phyloP scores from a whole-genome alignment of 2,888 invertebrate genomes.

The Acanthoscelides obtectus region DNA sequence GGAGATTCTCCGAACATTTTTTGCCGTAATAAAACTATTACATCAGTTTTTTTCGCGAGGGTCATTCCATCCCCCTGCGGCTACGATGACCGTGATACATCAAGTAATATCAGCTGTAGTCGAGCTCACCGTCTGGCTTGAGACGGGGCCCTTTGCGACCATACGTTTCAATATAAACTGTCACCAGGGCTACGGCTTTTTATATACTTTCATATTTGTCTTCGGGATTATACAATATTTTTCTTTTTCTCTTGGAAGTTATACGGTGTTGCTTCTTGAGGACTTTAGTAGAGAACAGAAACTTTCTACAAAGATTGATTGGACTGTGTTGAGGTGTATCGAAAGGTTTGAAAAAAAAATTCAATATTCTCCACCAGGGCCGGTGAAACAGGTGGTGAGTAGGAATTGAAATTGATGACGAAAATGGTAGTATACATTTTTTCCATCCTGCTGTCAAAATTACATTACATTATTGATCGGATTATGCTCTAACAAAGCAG shows the following conservation, averaged over 20 bases:
- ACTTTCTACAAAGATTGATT: neutral
- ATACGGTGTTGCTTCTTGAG: neutral
- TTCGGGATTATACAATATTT: slow-evolving; percentile 20
- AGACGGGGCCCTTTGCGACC: slow-evolving; percentile 37
- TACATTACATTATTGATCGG: too few species aligned
- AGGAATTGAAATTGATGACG: too few species aligned
- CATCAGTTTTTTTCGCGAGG: slow-evolving; percentile 45
- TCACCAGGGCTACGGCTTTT: slow-evolving; percentile 34
- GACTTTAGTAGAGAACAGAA: neutral
- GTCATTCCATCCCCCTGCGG: slow-evolving; percentile 40
- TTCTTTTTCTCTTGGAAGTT: neutral
- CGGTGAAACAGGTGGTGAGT: too few species aligned
- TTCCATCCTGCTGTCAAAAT: too few species aligned
- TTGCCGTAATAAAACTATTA: slow-evolving; percentile 48
- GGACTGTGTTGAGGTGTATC: too few species aligned
- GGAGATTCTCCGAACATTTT: slow-evolving; percentile 29
- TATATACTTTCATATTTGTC: slow-evolving; percentile 24
- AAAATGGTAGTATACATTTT: too few species aligned
- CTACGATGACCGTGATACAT: slow-evolving; percentile 49
- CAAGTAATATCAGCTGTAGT: slow-evolving; percentile 49
- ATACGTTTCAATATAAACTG: slow-evolving; percentile 49
- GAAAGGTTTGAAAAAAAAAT: too few species aligned
- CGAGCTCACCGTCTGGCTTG: slow-evolving; percentile 39
- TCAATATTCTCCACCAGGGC: too few species aligned
- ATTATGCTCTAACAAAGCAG: too few species aligned